Evolutionary conservation across 2,113 vertebrate genomes (phyloP), one percentile per base, ranked within the genome.

Genomic region (Pteruthius melanotis): DNA sequence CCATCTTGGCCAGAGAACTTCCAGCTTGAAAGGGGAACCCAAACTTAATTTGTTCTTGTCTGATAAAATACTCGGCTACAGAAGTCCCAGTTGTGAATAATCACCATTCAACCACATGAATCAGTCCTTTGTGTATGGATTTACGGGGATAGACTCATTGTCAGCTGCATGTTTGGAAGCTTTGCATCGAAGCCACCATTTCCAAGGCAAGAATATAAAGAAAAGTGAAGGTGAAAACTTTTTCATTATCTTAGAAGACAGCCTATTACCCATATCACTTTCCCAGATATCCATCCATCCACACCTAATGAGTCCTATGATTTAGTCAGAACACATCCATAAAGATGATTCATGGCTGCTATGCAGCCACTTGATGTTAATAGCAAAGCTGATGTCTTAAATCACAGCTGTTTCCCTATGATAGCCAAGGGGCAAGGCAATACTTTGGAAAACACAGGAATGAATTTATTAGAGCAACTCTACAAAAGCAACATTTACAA

Each of bases 301-400:
- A 97, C 95, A 96, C 86, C 85, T 88, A 96, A 95, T 94, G 93
- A 96, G 95, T 88, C 85, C 96, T 86, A 40, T 72, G 84, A 94
- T 90, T 94, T 79, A 95, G 87, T 93, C 90, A 94, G 89, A 95
- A 91, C 76, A 95, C 83, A 97, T 97, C 96, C 95, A 85, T 94
- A 92, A 97, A 96, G 95, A 95, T 95, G 92, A 98, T 96, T 97
- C 94, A 96, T 72, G 88, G 87, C 69, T 96, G 93, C 93, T 96
- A 94, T 94, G 91, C 85, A 97, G 83, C 68, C 91, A 93, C 52
- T 96, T 87, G 94, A 96, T 95, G 93, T 89, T 97, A 96, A 95
- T 95, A 90, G 76, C 93, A 69, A 97, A 94, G 78, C 68, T 94
- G 83, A 95, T 95, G 95, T 94, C 93, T 97, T 96, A 96, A 98